phyloP scores from a whole-genome alignment of 2,888 invertebrate genomes.

The Lasioglossum oenotherae region DNA sequence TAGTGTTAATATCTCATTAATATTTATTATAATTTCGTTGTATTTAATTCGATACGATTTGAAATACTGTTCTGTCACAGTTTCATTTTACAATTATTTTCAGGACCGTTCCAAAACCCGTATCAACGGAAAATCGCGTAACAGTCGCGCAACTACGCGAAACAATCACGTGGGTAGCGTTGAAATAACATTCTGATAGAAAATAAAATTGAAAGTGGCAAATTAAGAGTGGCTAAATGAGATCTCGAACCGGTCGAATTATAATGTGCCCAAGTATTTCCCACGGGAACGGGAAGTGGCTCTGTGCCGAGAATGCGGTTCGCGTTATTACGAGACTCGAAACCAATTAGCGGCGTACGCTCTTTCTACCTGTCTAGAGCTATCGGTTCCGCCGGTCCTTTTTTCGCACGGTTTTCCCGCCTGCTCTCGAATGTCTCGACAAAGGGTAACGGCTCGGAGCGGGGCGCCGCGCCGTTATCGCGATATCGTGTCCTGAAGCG shows the following conservation, averaged over 20 bases:
- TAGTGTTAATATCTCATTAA: not conserved
- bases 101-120: not conserved
- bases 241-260: constrained; percentile 36
- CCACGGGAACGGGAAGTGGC: constrained; percentile 49
- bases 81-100: not conserved
- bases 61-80: not conserved
- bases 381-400: not conserved
- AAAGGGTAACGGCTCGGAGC: not conserved
- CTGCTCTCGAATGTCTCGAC: constrained; percentile 15
- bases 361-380: constrained; percentile 24
- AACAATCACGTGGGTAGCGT: not conserved
- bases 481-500: constrained; percentile 7
- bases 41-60: not conserved
- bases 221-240: constrained; percentile 30
- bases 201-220: constrained; percentile 20
- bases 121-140: not conserved
- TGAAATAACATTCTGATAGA: constrained; percentile 13
- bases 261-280: constrained; percentile 48
- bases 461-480: not conserved
- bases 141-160: not conserved
- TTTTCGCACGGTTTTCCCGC: not conserved
- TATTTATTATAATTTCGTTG: not conserved
- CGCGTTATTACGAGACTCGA: constrained; percentile 18
- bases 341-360: constrained; percentile 48
- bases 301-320: constrained; percentile 30